Conservation (phyloP, 2,113 vertebrate genomes). For the Gallinago paraguaiae region DNA sequence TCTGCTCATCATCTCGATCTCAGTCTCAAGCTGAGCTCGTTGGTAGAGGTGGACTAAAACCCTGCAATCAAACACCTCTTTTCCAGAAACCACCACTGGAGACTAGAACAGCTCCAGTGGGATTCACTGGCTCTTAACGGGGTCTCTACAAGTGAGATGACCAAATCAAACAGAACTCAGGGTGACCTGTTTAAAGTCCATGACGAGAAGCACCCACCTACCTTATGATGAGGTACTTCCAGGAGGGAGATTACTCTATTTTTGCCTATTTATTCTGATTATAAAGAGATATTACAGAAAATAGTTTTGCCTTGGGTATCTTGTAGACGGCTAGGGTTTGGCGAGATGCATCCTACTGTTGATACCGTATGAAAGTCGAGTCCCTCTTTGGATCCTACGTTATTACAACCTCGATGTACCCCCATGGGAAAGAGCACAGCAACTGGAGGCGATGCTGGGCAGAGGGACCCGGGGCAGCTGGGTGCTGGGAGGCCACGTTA, state of each 20-base stretch:
- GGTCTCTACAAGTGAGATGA: background rate
- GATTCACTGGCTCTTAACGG: background rate
- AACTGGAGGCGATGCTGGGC: fast-evolving
- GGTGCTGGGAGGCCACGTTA: background rate
- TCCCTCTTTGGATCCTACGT: fast-evolving
- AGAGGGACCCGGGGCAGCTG: background rate
- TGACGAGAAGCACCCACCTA: background rate
- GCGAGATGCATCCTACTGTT: background rate
- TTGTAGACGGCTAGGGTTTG: background rate
- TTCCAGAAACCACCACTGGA: background rate
- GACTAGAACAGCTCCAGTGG: background rate
- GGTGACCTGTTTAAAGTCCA: background rate
- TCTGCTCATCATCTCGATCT: fast-evolving
- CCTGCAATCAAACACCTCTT: background rate
- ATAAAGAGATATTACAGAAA: background rate
- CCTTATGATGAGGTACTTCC: background rate
- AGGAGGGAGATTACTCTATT: fast-evolving
- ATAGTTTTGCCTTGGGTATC: background rate
- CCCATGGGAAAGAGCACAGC: background rate
- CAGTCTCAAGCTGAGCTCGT: background rate
- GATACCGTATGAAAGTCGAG: fast-evolving
- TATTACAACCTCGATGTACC: background rate
- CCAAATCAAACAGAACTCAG: background rate
- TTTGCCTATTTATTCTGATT: background rate
- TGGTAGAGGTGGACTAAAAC: background rate